phyloP scores from a whole-genome alignment of 2,113 vertebrate genomes.

The Megaceryle torquata region DNA sequence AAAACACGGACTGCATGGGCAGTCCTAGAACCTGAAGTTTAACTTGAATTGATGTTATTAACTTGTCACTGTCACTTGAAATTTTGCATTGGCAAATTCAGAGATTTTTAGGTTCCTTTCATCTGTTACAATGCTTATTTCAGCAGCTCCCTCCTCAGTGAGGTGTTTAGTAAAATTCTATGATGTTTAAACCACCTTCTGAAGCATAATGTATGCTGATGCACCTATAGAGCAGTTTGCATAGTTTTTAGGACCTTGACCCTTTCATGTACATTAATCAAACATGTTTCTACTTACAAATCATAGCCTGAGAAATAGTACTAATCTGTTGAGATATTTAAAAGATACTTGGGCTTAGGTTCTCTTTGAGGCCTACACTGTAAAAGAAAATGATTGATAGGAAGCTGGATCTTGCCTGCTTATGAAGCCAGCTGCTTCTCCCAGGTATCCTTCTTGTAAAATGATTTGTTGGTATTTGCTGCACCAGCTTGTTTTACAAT shows the following conservation, averaged over 20 bases:
- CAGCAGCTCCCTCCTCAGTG: background rate
- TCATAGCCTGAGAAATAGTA: background rate
- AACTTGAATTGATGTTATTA: background rate
- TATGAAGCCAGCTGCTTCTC: background rate
- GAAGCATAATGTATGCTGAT: background rate
- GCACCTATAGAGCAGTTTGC: background rate
- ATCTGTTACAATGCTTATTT: background rate
- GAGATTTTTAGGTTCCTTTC: background rate
- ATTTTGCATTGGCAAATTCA: rapidly evolving
- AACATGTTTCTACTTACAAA: background rate
- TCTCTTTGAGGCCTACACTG: background rate
- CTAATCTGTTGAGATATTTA: background rate
- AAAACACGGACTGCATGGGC: background rate
- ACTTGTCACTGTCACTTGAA: background rate
- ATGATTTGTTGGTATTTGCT: background rate
- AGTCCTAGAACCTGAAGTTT: background rate
- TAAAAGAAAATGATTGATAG: background rate
- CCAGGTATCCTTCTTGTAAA: background rate
- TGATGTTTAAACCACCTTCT: background rate
- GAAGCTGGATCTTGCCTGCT: background rate
- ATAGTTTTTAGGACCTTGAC: background rate
- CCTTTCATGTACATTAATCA: background rate
- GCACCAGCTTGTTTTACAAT: background rate
- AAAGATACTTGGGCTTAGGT: background rate
- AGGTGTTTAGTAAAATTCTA: background rate